These are phyloP conservation scores for Melitaea cinxia DNA, from an alignment of 1,140 invertebrate genomes.

Conservation along the genomic window DNA sequence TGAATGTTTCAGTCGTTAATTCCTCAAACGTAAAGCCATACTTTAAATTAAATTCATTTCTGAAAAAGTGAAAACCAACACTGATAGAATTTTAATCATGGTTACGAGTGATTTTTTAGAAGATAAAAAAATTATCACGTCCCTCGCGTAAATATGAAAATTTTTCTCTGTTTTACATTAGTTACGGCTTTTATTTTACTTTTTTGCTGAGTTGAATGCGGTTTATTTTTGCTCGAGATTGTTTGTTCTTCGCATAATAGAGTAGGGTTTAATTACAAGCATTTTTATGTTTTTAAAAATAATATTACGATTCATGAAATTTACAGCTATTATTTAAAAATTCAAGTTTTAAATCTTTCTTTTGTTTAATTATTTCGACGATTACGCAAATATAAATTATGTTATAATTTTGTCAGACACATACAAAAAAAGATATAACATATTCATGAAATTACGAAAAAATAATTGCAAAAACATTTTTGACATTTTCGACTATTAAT, in stretches of 20 bases:
- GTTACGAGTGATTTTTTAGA: slow-evolving; percentile 7
- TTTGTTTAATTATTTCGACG: too few relatives aligned
- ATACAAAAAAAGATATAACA: too few relatives aligned
- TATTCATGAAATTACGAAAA: too few relatives aligned
- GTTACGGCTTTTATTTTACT: background rate
- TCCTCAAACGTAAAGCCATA: slow-evolving; percentile 15
- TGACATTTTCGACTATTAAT: too few relatives aligned
- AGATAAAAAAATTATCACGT: slow-evolving; percentile 7
- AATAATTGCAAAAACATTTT: too few relatives aligned
- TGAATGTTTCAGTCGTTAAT: slow-evolving; percentile 17
- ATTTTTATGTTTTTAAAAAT: background rate
- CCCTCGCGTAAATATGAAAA: slow-evolving; percentile 8
- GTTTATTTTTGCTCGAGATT: slow-evolving; percentile 3
- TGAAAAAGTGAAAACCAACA: slow-evolving; percentile 11
- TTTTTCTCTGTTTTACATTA: slow-evolving; percentile 5
- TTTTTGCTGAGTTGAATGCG: background rate
- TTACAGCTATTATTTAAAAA: background rate
- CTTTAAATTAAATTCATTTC: slow-evolving; percentile 19
- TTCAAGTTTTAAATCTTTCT: too few relatives aligned
- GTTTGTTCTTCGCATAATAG: background rate
- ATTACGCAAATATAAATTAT: too few relatives aligned
- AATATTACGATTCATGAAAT: background rate
- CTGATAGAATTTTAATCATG: slow-evolving; percentile 21
- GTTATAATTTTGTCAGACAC: too few relatives aligned
- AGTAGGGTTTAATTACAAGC: background rate